Conservation (phyloP, 2,797 vertebrate genomes). For the Hoplostethus mediterraneus region DNA sequence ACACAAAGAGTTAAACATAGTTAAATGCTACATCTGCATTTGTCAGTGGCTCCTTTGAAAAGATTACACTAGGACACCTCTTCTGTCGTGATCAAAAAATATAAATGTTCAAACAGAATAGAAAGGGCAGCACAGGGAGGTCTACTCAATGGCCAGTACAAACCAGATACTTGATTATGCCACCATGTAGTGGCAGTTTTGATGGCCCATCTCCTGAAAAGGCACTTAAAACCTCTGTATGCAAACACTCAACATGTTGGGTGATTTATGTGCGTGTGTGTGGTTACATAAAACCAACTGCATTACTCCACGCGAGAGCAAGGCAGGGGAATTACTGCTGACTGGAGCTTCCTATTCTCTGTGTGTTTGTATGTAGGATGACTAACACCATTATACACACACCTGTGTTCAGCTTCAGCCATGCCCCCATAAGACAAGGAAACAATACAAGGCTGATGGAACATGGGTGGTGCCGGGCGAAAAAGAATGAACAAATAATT, state of each 20-base stretch:
- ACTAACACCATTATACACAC: not conserved
- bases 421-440: not conserved
- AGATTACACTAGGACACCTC: not conserved
- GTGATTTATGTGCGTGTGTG: slow-evolving; percentile 18
- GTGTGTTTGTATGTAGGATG: not conserved
- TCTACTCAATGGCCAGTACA: not conserved
- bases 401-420: not conserved
- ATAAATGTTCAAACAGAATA: not conserved
- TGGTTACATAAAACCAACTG: slow-evolving; percentile 22
- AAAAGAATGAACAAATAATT: too few species aligned
- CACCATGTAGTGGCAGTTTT: not conserved
- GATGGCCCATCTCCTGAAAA: slow-evolving; percentile 4
- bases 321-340: slow-evolving; percentile 1
- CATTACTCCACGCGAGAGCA: slow-evolving; percentile 7
- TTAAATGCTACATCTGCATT: not conserved
- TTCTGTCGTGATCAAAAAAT: not conserved
- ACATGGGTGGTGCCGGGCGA: too few species aligned
- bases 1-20: not conserved
- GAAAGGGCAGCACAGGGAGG: not conserved
- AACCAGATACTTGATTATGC: not conserved
- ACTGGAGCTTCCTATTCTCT: slow-evolving; percentile 12
- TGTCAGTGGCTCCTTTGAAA: not conserved
- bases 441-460: not conserved
- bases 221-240: slow-evolving; percentile 20
- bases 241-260: slow-evolving; percentile 2